Base-by-base conservation (phyloP, 2,888 invertebrate genomes). In the Drosophila pegasa region DNA sequence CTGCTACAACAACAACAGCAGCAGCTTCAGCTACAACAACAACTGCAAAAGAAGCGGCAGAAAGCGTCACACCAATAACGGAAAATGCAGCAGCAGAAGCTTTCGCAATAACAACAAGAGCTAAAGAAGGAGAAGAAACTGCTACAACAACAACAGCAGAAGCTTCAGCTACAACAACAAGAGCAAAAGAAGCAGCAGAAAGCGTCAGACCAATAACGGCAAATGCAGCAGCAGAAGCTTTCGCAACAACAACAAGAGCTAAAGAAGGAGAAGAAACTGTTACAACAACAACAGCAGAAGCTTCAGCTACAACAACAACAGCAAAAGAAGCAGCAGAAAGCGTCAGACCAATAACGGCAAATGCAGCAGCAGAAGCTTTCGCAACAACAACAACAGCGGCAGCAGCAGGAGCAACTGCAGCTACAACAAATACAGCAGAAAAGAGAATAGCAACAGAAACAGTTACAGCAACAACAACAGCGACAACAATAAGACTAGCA, bases 41-140 rank as follows among this genome's bases (percentile, higher is more conserved):
- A 65, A 57, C n/a, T n/a, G n/a, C n/a, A n/a, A n/a, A n/a, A n/a
- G n/a, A n/a, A n/a, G n/a, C n/a, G n/a, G n/a, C n/a, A n/a, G n/a
- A n/a, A n/a, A n/a, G n/a, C n/a, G n/a, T n/a, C n/a, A n/a, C 59
- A 52, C 43, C 55, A 52, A 82, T 80, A 77, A 82, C 80, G 58
- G n/a, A n/a, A n/a, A 18, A 5, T 12, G 12, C 18, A n/a, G n/a
- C 60, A 71, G 25, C 58, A 18, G 41, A 5, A 18, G 12, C 18
- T 18, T 6, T n/a, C 2, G 33, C 1, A n/a, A n/a, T n/a, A n/a
- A n/a, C n/a, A n/a, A n/a, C n/a, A n/a, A n/a, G n/a, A n/a, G n/a
- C n/a, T n/a, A n/a, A n/a, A n/a, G n/a, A n/a, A n/a, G n/a, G n/a
- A n/a, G n/a, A n/a, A n/a, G 37, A n/a, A n/a, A n/a, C n/a, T n/a